Conservation (phyloP, 2,113 vertebrate species). For the Cavia aperea region DNA sequence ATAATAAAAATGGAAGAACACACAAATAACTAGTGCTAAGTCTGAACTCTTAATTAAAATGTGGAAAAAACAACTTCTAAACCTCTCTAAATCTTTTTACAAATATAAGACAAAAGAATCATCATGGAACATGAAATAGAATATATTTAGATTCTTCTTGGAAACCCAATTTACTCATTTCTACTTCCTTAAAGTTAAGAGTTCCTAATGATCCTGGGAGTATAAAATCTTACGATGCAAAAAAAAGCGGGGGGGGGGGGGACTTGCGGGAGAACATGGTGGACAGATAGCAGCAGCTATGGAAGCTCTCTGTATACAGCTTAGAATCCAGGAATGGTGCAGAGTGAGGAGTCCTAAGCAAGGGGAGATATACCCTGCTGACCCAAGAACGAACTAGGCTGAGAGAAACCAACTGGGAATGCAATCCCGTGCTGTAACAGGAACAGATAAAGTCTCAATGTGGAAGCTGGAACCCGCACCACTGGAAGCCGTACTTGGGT, state of each 20-base stretch:
- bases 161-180: background rate
- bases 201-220: background rate
- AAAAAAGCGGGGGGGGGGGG: background rate
- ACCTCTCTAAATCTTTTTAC: background rate
- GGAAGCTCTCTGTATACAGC: no score
- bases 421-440: no score
- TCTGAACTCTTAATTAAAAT: conserved; percentile 4
- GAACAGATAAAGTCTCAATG: no score
- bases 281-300: no score
- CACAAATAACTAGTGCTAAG: background rate
- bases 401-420: no score
- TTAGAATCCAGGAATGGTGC: no score
- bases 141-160: background rate
- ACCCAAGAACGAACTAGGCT: no score
- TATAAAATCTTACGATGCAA: background rate
- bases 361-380: no score
- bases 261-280: no score
- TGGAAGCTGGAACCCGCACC: no score
- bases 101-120: background rate
- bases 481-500: no score
- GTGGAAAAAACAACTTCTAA: background rate
- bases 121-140: background rate
- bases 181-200: background rate
- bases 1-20: conserved; percentile 9
- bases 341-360: no score